Percentiles rank a stretch among this genome's conserved stretches.
phyloP scores from a whole-genome alignment of 2,113 vertebrate genomes.

The Ibidorhyncha struthersii region DNA sequence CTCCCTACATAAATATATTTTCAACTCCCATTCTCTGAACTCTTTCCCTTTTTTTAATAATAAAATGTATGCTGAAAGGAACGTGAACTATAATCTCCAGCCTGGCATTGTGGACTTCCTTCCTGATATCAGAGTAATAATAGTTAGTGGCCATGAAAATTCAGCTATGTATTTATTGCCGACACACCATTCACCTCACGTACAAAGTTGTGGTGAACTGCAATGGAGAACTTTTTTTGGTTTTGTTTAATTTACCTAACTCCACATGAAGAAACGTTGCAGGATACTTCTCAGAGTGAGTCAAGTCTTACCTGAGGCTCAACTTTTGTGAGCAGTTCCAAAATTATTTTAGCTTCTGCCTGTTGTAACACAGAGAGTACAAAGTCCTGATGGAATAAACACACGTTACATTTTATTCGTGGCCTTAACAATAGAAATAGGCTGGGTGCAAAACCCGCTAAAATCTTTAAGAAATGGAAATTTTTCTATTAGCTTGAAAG shows the following conservation, averaged over 20 bases:
- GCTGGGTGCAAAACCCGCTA: neutral
- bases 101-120: neutral
- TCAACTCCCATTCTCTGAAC: neutral
- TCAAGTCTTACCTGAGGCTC: neutral
- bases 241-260: neutral
- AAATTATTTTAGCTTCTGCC: neutral
- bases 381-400: neutral
- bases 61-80: neutral
- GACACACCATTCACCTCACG: neutral
- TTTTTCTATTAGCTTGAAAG: neutral
- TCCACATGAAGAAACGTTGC: neutral
- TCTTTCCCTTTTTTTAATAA: neutral
- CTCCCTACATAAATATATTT: neutral
- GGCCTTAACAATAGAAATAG: neutral
- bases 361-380: neutral
- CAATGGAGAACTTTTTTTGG: neutral
- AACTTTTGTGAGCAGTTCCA: neutral
- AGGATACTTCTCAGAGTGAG: neutral
- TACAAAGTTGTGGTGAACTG: neutral
- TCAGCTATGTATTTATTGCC: neutral
- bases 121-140: neutral
- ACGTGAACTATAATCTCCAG: neutral
- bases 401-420: neutral
- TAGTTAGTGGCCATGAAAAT: neutral
- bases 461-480: neutral